phyloP scores from a whole-genome alignment of 2,113 vertebrate species.

The Raja brachyura region DNA sequence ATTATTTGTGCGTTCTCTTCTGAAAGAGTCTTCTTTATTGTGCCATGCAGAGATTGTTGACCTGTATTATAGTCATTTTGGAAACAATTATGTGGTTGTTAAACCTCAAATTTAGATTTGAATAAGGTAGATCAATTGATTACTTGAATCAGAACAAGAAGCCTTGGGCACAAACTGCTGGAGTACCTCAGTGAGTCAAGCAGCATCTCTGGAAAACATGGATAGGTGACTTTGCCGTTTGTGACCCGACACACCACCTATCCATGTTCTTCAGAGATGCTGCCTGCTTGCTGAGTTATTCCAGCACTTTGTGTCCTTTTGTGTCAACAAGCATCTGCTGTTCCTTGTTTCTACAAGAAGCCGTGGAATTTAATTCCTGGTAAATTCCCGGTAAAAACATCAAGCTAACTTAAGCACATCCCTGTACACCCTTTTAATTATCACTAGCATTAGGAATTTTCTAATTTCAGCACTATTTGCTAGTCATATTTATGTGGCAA shows the following conservation, averaged over 20 bases:
- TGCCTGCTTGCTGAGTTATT: no score
- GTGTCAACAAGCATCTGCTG: no score
- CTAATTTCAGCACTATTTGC: background rate
- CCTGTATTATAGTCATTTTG: background rate
- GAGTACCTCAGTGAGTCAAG: no score
- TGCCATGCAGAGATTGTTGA: background rate
- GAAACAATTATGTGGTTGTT: background rate
- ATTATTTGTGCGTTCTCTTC: background rate
- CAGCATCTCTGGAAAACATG: no score
- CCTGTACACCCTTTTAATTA: background rate
- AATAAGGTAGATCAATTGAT: background rate
- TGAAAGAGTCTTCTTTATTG: background rate
- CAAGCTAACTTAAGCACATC: background rate
- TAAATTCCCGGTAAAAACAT: background rate
- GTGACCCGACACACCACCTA: no score
- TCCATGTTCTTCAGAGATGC: no score
- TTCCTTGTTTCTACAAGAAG: no score
- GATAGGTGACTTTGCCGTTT: no score
- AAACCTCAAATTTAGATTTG: background rate
- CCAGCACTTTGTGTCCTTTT: no score
- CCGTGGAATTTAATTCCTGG: background rate
- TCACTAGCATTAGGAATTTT: background rate
- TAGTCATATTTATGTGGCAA: background rate
- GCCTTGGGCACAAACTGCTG: background rate
- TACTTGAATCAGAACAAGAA: conserved; percentile 8